Percentiles rank a stretch among this genome's conserved stretches.
phyloP scores from a whole-genome alignment of 2,113 vertebrate genomes.

The Ranitomeya imitator region DNA sequence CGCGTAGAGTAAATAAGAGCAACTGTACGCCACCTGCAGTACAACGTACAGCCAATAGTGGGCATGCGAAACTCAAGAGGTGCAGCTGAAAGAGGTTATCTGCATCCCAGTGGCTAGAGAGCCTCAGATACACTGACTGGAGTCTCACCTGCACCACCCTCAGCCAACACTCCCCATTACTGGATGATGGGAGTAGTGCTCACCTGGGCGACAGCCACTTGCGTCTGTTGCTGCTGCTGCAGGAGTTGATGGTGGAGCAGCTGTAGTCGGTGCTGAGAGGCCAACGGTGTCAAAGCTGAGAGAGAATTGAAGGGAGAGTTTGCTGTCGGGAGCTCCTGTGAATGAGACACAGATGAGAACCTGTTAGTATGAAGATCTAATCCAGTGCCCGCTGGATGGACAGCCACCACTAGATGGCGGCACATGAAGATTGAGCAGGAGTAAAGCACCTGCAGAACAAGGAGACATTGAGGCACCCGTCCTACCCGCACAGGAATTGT shows the following conservation, averaged over 20 bases:
- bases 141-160: too few relatives aligned
- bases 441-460: too few relatives aligned
- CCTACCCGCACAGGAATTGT: too few relatives aligned
- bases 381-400: too few relatives aligned
- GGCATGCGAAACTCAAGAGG: too few relatives aligned
- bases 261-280: constrained; percentile 80
- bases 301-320: constrained; percentile 68
- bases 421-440: background rate
- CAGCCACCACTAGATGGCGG: constrained; percentile 1
- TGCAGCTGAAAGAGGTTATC: too few relatives aligned
- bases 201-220: constrained; percentile 88
- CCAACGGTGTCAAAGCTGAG: constrained; percentile 74
- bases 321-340: constrained; percentile 67
- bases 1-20: too few relatives aligned
- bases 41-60: too few relatives aligned
- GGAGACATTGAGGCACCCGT: too few relatives aligned
- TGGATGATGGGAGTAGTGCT: background rate
- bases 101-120: too few relatives aligned
- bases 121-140: too few relatives aligned
- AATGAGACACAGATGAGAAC: constrained; percentile 61
- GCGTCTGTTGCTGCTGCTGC: constrained; percentile 87
- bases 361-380: constrained; percentile 53
- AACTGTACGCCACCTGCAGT: too few relatives aligned
- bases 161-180: background rate
- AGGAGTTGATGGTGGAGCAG: constrained; percentile 84